Percentiles rank a stretch among this genome's conserved stretches.
phyloP scores from a whole-genome alignment of 1,140 invertebrate species.

The Brachionus rotundiformis region DNA sequence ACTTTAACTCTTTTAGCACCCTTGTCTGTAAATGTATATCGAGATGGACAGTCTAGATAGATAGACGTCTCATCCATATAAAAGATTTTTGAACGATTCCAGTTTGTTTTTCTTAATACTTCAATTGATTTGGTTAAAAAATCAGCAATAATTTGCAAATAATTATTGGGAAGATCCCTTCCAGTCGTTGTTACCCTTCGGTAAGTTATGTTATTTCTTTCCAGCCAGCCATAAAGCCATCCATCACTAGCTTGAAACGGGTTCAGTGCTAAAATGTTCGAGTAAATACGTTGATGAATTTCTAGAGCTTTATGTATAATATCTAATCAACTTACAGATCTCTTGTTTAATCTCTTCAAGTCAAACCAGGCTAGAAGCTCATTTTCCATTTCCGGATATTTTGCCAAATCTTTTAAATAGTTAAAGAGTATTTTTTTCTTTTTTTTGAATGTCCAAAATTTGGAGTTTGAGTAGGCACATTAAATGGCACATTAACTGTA shows the following conservation, averaged over 20 bases:
- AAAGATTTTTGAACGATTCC: background rate
- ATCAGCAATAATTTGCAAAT: constrained; percentile 5
- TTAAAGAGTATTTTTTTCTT: background rate
- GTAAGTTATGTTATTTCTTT: constrained; percentile 25
- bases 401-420: background rate
- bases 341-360: background rate
- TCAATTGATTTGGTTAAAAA: constrained; percentile 16
- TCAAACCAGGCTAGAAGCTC: background rate
- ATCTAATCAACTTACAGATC: background rate
- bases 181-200: background rate
- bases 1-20: background rate
- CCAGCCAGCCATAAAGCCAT: background rate
- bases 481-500: constrained; percentile 7
- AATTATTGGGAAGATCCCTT: constrained; percentile 1
- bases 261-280: background rate
- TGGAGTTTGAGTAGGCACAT: constrained; percentile 4
- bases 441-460: constrained; percentile 4
- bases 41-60: background rate
- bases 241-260: constrained; percentile 20
- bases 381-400: constrained; percentile 1
- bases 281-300: background rate
- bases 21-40: background rate
- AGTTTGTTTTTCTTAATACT: background rate
- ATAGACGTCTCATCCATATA: constrained; percentile 15
- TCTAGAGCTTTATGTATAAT: background rate